A percentile compares a stretch with the other conserved stretches of the same genome.
Evolutionary conservation across 2,113 vertebrate genomes (phyloP).

Genomic region (Ceyx melanurus): DNA sequence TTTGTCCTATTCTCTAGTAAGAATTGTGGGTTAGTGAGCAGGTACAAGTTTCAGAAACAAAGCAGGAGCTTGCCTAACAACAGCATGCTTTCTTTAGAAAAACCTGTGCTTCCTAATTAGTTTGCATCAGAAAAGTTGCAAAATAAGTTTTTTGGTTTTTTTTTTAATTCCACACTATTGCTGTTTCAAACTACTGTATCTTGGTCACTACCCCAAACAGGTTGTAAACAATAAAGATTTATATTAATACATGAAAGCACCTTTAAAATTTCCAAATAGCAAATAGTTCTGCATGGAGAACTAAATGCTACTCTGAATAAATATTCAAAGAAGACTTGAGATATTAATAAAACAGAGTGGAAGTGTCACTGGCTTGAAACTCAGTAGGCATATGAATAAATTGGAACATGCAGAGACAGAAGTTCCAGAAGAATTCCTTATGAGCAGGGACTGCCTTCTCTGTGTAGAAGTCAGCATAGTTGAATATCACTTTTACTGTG

Average conservation of each 20-base stretch:
- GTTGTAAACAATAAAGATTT: not conserved
- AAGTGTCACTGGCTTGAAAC: conserved; percentile 15
- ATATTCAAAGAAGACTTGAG: not conserved
- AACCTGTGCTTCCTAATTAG: conserved; percentile 19
- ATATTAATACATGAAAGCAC: not conserved
- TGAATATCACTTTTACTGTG: not conserved
- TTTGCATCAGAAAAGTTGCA: conserved; percentile 9
- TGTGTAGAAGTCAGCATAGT: not conserved
- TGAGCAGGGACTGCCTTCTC: not conserved
- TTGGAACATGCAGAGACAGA: not conserved
- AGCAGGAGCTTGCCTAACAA: conserved; percentile 35
- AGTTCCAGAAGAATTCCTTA: not conserved
- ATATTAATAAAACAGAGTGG: not conserved
- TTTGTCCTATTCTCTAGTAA: not conserved
- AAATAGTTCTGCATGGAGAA: not conserved
- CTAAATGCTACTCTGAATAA: not conserved
- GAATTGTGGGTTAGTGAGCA: conserved; percentile 11
- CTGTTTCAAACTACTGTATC: not conserved
- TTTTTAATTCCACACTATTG: not conserved
- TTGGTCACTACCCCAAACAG: not conserved
- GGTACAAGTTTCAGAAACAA: conserved; percentile 13
- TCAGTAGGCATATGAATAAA: not conserved
- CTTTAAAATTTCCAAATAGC: not conserved
- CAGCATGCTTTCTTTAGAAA: conserved; percentile 25
- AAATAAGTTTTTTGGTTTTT: not conserved